These are phyloP conservation scores for Phyllotreta striolata DNA, from an alignment of 2,888 invertebrate genomes.

Conservation along the genomic window DNA sequence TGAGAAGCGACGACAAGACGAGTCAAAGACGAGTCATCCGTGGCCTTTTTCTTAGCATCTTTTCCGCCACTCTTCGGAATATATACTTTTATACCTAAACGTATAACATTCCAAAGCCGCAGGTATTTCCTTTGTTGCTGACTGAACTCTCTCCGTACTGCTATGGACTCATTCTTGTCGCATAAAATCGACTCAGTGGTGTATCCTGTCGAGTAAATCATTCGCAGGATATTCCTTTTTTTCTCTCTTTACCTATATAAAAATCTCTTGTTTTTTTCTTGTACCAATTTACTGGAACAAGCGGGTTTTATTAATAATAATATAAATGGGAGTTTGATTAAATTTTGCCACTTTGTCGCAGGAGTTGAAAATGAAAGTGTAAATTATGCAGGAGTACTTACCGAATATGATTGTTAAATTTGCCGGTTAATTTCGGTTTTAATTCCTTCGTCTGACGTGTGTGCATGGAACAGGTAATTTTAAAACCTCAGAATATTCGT, in stretches of 20 bases:
- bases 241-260: background rate
- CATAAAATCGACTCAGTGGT: conserved; percentile 11
- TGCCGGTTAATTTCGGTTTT: too few relatives aligned
- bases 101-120: conserved; percentile 51
- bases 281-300: too few relatives aligned
- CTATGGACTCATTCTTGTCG: conserved; percentile 27
- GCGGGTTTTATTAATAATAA: too few relatives aligned
- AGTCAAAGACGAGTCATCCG: conserved; percentile 17
- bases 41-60: conserved; percentile 1
- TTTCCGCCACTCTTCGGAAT: background rate
- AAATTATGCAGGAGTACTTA: too few relatives aligned
- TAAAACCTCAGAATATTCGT: too few relatives aligned
- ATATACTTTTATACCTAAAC: background rate
- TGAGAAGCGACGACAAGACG: conserved; percentile 3
- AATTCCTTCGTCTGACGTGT: too few relatives aligned
- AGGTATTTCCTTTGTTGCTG: conserved; percentile 54
- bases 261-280: too few relatives aligned
- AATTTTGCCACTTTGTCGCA: too few relatives aligned
- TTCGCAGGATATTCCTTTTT: background rate
- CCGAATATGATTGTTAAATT: too few relatives aligned
- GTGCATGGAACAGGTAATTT: too few relatives aligned
- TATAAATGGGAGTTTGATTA: too few relatives aligned
- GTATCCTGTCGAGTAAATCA: background rate
- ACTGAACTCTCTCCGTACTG: conserved; percentile 27
- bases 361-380: too few relatives aligned